phyloP scores from a whole-genome alignment of 1,140 invertebrate genomes.

The Neodiprion virginianus region DNA sequence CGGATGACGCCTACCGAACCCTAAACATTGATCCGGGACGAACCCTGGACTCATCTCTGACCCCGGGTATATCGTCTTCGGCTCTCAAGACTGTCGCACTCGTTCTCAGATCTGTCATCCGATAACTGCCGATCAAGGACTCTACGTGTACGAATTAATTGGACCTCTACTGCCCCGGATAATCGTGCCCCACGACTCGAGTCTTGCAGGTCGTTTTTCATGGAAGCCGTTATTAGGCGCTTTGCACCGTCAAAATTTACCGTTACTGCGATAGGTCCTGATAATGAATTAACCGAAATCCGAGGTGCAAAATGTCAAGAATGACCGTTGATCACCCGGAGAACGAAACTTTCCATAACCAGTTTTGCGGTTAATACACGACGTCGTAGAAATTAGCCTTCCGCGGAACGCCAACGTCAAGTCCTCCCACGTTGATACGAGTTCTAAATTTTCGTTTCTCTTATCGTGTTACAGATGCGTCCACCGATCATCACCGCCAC shows the following conservation, averaged over 20 bases:
- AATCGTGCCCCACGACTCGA: background rate
- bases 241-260: background rate
- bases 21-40: background rate
- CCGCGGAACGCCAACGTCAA: too few relatives aligned
- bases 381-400: too few relatives aligned
- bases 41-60: background rate
- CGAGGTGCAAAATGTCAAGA: background rate
- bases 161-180: background rate
- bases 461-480: constrained; percentile 22
- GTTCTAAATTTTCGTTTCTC: background rate
- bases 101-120: background rate
- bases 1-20: background rate
- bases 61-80: background rate
- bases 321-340: too few relatives aligned
- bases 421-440: background rate
- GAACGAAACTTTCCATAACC: too few relatives aligned
- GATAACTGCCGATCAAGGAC: background rate
- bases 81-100: background rate
- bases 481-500: constrained; percentile 32
- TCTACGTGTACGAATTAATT: background rate
- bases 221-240: background rate
- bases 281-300: background rate
- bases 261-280: background rate
- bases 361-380: too few relatives aligned
- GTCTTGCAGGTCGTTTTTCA: background rate